These are phyloP conservation scores for Cyrtonyx montezumae DNA, from an alignment of 2,113 vertebrate species.

Conservation along the genomic window DNA sequence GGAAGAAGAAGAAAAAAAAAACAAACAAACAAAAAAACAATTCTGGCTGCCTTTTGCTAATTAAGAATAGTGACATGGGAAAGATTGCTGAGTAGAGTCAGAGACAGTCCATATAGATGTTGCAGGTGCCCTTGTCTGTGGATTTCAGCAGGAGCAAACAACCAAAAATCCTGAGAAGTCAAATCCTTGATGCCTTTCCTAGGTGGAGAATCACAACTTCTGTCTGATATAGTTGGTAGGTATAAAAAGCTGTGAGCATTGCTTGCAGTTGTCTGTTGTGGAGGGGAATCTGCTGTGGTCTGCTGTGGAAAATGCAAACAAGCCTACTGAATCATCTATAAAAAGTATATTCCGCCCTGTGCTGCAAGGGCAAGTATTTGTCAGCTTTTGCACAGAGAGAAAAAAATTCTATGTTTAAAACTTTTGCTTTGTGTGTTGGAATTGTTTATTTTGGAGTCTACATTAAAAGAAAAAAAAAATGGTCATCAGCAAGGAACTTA, in stretches of 20 bases:
- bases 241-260: neutral
- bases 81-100: neutral
- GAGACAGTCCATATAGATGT: neutral
- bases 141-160: neutral
- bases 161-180: neutral
- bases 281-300: neutral
- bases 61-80: neutral
- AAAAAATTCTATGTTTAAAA: neutral
- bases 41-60: neutral
- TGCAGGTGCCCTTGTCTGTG: neutral
- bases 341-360: neutral
- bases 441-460: constrained; percentile 10
- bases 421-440: neutral
- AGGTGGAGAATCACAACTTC: neutral
- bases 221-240: neutral
- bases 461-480: constrained; percentile 1
- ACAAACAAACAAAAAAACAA: too few species aligned
- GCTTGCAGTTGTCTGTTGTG: neutral
- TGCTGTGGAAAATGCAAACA: neutral
- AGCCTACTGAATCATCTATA: neutral
- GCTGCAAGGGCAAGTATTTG: neutral
- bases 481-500: constrained; percentile 51
- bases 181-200: neutral
- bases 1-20: neutral
- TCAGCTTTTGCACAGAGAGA: neutral